These are phyloP conservation scores for Suncus etruscus DNA, from an alignment of 2,113 vertebrate species.

Conservation along the genomic window DNA sequence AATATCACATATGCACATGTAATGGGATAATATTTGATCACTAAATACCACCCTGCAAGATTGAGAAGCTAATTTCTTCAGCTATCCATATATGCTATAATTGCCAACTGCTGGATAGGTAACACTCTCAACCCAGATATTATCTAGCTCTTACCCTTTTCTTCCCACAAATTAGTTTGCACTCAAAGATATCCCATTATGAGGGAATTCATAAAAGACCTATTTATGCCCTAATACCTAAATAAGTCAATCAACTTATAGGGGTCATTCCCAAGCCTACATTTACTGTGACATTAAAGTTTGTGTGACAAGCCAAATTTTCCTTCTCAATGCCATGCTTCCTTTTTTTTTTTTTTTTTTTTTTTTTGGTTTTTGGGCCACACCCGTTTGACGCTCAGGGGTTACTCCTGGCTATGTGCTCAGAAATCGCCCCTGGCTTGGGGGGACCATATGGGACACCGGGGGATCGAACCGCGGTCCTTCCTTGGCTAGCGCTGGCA, in stretches of 20 bases:
- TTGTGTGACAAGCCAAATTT: no score
- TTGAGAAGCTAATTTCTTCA: background rate
- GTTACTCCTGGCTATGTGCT: no score
- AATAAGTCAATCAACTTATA: background rate
- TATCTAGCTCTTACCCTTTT: background rate
- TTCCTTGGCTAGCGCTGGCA: no score
- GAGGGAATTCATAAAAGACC: background rate
- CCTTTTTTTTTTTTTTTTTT: no score
- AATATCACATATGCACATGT: background rate
- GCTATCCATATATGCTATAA: background rate
- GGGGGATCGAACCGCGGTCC: no score
- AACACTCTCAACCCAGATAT: background rate
- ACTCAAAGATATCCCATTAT: no score
- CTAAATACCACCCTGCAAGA: no score
- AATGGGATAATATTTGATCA: accelerated
- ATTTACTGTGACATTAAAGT: background rate
- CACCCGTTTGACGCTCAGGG: no score
- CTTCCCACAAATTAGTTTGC: background rate
- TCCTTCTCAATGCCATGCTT: background rate
- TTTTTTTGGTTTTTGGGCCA: no score
- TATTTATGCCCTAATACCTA: no score
- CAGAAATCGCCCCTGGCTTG: no score
- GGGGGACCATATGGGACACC: no score
- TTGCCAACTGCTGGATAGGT: background rate
- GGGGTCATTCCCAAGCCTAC: background rate